Conservation (phyloP, 2,797 vertebrate species). For the Sparus aurata region DNA sequence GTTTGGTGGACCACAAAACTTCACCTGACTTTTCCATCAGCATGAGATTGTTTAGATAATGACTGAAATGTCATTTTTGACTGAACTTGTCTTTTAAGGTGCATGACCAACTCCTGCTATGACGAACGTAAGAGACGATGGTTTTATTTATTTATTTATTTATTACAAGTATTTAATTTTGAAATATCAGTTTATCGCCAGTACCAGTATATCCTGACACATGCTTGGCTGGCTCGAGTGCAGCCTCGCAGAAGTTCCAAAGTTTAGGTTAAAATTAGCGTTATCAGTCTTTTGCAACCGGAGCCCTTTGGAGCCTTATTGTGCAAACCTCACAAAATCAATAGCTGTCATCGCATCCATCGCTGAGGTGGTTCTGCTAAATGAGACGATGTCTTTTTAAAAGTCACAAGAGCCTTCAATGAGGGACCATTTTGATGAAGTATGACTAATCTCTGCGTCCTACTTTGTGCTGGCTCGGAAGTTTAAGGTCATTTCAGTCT, state of each 20-base stretch:
- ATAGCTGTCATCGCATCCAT: constrained; percentile 43
- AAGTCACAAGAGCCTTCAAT: constrained; percentile 4
- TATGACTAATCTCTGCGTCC: constrained; percentile 4
- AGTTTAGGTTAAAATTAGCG: constrained; percentile 28
- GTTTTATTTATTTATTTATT: too few species aligned
- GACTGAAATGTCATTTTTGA: too few species aligned
- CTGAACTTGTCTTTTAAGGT: too few species aligned
- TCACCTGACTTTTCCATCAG: too few species aligned
- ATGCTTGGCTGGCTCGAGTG: too few species aligned
- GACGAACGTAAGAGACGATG: too few species aligned
- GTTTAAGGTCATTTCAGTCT: constrained; percentile 20
- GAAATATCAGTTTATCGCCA: too few species aligned
- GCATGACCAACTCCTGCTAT: too few species aligned
- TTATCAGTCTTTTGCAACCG: constrained; percentile 56
- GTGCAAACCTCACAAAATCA: constrained; percentile 42
- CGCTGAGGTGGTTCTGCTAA: background rate
- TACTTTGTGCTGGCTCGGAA: constrained; percentile 28
- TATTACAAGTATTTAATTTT: too few species aligned
- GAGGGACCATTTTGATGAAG: constrained; percentile 23
- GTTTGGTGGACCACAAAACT: too few species aligned
- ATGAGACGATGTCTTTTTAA: background rate
- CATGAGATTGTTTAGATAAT: too few species aligned
- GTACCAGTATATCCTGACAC: too few species aligned
- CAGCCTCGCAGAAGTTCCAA: constrained; percentile 12
- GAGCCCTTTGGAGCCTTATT: constrained; percentile 34